Evolutionary conservation across 2,888 invertebrate species (phyloP).

Genomic region (Sphinx pinastri): DNA sequence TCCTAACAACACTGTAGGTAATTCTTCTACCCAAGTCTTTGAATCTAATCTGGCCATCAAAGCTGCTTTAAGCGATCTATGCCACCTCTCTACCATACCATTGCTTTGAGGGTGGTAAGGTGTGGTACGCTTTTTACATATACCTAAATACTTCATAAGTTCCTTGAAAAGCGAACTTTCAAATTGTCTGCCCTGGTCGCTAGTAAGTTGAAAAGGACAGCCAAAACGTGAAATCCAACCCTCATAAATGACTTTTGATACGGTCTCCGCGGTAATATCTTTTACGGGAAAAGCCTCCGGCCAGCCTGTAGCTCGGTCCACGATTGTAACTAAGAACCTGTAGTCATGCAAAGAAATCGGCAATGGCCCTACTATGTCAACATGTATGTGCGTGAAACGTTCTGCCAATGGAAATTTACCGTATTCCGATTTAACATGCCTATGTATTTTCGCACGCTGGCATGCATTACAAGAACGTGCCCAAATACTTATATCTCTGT

Average conservation of each 20-base stretch:
- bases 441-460: conserved; percentile 32
- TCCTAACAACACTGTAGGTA: not conserved
- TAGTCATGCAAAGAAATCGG: conserved; percentile 33
- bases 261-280: conserved; percentile 38
- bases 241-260: conserved; percentile 35
- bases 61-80: conserved; percentile 36
- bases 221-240: conserved; percentile 37
- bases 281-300: too few species aligned
- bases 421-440: conserved; percentile 23
- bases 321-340: conserved; percentile 38
- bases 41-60: conserved; percentile 31
- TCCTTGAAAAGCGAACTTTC: conserved; percentile 35
- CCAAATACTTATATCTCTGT: conserved; percentile 25
- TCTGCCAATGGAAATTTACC: not conserved
- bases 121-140: conserved; percentile 29
- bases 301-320: conserved; percentile 38
- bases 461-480: conserved; percentile 28
- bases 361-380: conserved; percentile 41
- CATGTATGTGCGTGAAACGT: conserved; percentile 37
- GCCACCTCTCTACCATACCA: conserved; percentile 38
- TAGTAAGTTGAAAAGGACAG: conserved; percentile 31
- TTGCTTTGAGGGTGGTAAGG: conserved; percentile 39
- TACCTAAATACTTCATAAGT: conserved; percentile 34
- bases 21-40: conserved; percentile 8
- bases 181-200: conserved; percentile 39